Percentiles rank a stretch among this genome's conserved stretches.
Evolutionary conservation across 2,113 vertebrate genomes (phyloP).

Genomic region (Petrocephalus microphthalmus): DNA sequence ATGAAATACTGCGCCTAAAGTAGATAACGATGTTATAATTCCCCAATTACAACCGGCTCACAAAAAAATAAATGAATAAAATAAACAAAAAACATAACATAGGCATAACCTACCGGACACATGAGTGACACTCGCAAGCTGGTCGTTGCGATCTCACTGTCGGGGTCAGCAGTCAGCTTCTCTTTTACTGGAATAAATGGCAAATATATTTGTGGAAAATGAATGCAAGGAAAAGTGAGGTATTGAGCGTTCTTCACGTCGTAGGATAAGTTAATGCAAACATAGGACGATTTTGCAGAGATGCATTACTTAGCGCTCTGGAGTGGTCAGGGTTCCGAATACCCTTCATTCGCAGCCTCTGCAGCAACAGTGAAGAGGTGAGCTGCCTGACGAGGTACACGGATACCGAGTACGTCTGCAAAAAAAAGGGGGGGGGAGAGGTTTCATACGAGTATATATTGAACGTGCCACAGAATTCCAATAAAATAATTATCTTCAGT

Average conservation of each 20-base stretch:
- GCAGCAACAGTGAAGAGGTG: slow-evolving; percentile 85
- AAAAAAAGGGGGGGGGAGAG: slow-evolving; percentile 27
- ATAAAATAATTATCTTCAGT: not conserved
- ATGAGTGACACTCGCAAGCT: slow-evolving; percentile 88
- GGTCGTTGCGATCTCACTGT: slow-evolving; percentile 90
- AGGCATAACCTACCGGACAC: slow-evolving; percentile 74
- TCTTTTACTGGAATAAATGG: slow-evolving; percentile 76
- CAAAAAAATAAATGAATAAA: not conserved
- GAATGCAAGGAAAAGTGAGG: not conserved
- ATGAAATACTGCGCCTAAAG: not conserved
- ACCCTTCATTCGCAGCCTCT: slow-evolving; percentile 93
- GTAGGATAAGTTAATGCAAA: not conserved
- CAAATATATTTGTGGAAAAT: not conserved
- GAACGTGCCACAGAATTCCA: not conserved
- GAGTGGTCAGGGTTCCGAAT: slow-evolving; percentile 97
- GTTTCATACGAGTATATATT: not conserved
- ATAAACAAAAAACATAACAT: not conserved
- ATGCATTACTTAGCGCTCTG: slow-evolving; percentile 79
- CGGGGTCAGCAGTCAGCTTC: slow-evolving; percentile 86
- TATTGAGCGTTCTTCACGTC: not conserved
- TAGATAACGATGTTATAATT: not conserved
- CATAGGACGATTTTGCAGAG: not conserved
- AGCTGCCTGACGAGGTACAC: slow-evolving; percentile 94
- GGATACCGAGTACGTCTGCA: slow-evolving; percentile 92
- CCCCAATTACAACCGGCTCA: not conserved